phyloP scores from a whole-genome alignment of 2,888 invertebrate genomes.

The Erebia aethiops region DNA sequence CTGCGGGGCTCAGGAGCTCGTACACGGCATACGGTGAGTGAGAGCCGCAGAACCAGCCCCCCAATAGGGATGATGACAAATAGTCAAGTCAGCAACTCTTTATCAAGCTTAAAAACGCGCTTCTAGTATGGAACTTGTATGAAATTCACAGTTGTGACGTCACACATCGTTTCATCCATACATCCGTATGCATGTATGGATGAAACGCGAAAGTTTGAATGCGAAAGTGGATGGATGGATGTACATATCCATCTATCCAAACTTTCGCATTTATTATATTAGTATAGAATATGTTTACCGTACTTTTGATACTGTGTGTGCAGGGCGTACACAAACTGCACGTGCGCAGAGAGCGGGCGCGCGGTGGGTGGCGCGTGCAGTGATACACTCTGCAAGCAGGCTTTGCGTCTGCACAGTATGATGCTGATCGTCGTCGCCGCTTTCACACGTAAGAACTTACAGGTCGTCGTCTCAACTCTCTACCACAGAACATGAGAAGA shows the following conservation, averaged over 20 bases:
- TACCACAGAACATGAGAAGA: no score
- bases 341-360: constrained; percentile 36
- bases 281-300: not conserved
- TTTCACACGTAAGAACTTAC: constrained; percentile 35
- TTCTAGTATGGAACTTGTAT: no score
- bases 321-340: constrained; percentile 44
- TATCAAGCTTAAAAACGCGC: no score
- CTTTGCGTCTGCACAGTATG: constrained; percentile 39
- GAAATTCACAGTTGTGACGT: no score
- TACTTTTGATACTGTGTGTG: not conserved
- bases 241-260: no score
- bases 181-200: no score
- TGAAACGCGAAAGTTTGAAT: no score
- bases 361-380: constrained; percentile 43
- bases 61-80: not conserved
- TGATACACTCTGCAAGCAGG: constrained; percentile 34
- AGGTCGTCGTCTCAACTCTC: no score
- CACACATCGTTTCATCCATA: no score
- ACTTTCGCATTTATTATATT: no score
- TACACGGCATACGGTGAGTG: constrained; percentile 42
- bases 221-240: no score
- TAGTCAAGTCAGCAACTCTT: not conserved
- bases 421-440: constrained; percentile 38
- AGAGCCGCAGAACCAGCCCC: no score
- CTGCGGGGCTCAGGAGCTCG: constrained; percentile 34